Conservation (phyloP, 2,113 vertebrate species). For the Tonatia bakeri region DNA sequence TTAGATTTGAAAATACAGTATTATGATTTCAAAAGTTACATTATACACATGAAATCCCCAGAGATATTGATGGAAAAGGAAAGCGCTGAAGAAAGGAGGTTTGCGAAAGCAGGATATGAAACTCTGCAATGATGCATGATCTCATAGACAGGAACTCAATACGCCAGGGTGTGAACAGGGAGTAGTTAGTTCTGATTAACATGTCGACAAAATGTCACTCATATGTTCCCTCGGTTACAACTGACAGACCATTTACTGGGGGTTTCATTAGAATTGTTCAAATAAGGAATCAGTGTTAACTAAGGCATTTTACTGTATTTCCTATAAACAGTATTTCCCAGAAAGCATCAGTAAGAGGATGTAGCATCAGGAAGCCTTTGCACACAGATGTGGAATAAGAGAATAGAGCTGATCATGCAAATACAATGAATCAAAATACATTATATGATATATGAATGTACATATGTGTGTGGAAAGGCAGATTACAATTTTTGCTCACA, state of each 20-base stretch:
- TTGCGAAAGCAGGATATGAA: neutral
- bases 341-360: neutral
- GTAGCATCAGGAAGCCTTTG: neutral
- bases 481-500: neutral
- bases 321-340: neutral
- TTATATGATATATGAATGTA: neutral
- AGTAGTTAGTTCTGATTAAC: conserved; percentile 34
- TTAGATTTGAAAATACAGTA: neutral
- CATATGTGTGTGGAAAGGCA: neutral
- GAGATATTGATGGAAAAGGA: conserved; percentile 10
- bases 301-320: neutral
- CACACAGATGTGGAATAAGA: neutral
- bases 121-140: neutral
- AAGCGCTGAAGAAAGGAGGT: neutral
- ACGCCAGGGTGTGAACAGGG: neutral
- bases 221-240: neutral
- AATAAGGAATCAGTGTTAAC: neutral
- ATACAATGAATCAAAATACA: neutral
- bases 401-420: neutral
- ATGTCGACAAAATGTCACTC: conserved; percentile 24
- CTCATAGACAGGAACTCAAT: neutral
- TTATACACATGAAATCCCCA: conserved; percentile 7
- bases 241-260: neutral
- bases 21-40: conserved; percentile 11
- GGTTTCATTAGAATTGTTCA: neutral